Conservation (phyloP, 1,140 invertebrate species). For the Drosophila persimilis region DNA sequence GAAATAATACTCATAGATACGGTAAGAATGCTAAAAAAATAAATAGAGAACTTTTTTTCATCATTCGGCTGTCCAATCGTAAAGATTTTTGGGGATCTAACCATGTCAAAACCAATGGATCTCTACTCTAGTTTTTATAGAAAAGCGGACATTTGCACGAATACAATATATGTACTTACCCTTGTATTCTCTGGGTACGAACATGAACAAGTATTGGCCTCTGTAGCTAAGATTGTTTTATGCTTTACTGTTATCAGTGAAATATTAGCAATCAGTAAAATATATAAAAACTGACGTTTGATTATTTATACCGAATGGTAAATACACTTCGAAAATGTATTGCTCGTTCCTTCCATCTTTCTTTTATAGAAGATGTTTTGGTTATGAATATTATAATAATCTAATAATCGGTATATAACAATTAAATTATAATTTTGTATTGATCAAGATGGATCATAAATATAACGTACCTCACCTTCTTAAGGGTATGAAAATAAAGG, state of each 20-base stretch:
- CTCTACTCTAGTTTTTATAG: not conserved
- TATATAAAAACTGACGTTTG: slow-evolving; percentile 14
- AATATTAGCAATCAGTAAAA: slow-evolving; percentile 33
- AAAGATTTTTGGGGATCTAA: not conserved
- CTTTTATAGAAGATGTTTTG: not conserved
- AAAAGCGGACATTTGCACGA: too few species aligned
- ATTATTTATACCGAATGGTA: too few species aligned
- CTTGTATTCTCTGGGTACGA: slow-evolving; percentile 12
- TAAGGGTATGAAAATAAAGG: slow-evolving; percentile 4
- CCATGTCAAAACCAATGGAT: too few species aligned
- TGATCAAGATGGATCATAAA: not conserved
- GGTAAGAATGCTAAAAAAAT: too few species aligned
- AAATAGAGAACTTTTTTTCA: too few species aligned
- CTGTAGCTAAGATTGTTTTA: slow-evolving; percentile 1
- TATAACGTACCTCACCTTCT: not conserved
- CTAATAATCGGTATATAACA: too few species aligned
- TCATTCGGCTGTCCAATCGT: too few species aligned
- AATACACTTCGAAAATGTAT: too few species aligned
- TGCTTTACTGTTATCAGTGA: slow-evolving; percentile 21
- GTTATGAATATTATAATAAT: too few species aligned
- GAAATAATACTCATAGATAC: too few species aligned
- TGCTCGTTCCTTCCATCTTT: too few species aligned
- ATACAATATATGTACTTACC: not conserved
- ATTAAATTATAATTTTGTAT: not conserved
- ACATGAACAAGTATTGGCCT: not conserved